Base-by-base conservation (phyloP, 1,140 invertebrate genomes). In the Polypedilum vanderplanki region DNA sequence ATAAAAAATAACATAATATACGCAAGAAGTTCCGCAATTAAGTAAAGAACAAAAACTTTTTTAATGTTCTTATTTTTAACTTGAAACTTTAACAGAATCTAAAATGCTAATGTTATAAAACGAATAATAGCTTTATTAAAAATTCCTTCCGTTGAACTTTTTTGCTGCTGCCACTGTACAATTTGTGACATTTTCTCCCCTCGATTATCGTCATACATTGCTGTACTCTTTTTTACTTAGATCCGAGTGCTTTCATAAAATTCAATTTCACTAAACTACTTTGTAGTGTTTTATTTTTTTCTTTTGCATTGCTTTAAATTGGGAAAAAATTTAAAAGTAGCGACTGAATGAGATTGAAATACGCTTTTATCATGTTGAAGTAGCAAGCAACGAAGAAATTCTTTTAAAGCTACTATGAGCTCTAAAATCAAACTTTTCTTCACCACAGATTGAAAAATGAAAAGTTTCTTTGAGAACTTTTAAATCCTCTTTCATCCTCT, bases 401-500 rank as follows among this genome's bases (percentile, higher is more conserved):
- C 24, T 33, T 33, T 33, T 33, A 33, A 33, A 33, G 24, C 24
- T 33, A 3, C 24, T 33, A 33, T 33, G 24, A 33, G 24, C 24
- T 33, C 24, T 33, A 33, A 33, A 33, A 33, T 33, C 24, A 33
- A 33, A 33, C 24, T 33, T 33, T 33, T 33, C 24, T 33, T 33
- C 5, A 5, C 24, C 24, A 4, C 46, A 57, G 46, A 57, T 57
- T 57, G 46, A 15, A 57, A n/a, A 12, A 12, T 15, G 46, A 57
- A 57, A 57, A 57, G 46, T 57, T 57, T 57, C 4, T 12, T 33
- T 5, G 24, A 33, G 12, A 57, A 57, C 46, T 57, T 57, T 57
- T 57, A 57, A 57, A 57, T 57, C 46, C 46, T 57, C n/a, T 57
- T 57, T n/a, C 41, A n/a, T 57, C 12, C n/a, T 57, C 46, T 57